Evolutionary conservation across 2,113 vertebrate genomes (phyloP), one percentile per base, ranked within the genome.

Genomic region (Nerophis ophidion): DNA sequence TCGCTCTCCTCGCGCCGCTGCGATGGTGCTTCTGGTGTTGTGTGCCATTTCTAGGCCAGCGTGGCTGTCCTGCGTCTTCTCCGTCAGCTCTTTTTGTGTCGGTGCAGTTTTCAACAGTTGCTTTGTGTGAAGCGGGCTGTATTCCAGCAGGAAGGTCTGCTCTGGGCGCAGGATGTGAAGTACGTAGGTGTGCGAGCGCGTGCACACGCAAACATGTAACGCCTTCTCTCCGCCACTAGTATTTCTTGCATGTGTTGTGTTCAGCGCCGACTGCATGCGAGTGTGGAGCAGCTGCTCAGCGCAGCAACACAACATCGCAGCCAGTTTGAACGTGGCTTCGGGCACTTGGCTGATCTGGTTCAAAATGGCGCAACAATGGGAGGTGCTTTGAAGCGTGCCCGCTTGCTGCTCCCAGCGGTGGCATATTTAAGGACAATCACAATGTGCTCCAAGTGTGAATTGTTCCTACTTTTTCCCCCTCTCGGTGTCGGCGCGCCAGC

Each of bases 281-380:
- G 79, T 61, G 77, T 69, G 75, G 80, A 77, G 76, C 80, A 74
- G 80, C 80, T 71, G 78, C 66, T 77, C 69, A 54, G 58, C 61
- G 76, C 49, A 63, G 65, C 57, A 75, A 44, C 66, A 57, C 65
- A 48, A 74, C 74, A 72, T 76, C 51, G 62, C 65, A 61, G 71
- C 64, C 48, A 50, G 54, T 77, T 81, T 69, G 77, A 77, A 83
- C 72, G 75, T 79, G 14, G 64, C 63, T 80, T 70, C 62, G 74
- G 71, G 66, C 70, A 60, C 67, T 79, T 72, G 67, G 60, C 64
- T 68, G 71, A 70, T 72, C 80, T 68, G 68, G 68, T 72, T 79
- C 67, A 85, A 83, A 84, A 85, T 86, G 82, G 86, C 81, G 75
- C 66, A 70, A 81, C 81, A 78, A 76, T 76, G 77, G 74, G 76